These are phyloP conservation scores for Mormyrops boulengeri DNA, from an alignment of 2,797 vertebrate species.

Conservation along the genomic window DNA sequence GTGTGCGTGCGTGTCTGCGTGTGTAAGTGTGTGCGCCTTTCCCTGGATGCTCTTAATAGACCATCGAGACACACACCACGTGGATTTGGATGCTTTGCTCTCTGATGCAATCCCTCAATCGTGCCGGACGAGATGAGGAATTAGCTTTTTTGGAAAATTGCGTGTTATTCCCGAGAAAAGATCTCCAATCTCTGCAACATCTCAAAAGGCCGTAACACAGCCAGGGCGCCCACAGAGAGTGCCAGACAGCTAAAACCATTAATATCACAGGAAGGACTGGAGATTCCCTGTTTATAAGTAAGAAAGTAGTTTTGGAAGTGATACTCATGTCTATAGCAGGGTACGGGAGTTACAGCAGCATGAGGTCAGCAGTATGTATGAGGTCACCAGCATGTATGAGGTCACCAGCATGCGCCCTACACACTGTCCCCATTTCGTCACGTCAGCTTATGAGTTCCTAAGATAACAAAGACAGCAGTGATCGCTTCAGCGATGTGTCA, in stretches of 20 bases:
- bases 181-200: constrained; percentile 39
- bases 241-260: background rate
- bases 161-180: constrained; percentile 37
- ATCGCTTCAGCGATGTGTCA: background rate
- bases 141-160: constrained; percentile 31
- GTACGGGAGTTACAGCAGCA: background rate
- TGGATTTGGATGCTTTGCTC: constrained; percentile 12
- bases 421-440: background rate
- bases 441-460: background rate
- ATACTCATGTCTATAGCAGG: background rate
- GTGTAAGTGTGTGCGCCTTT: background rate
- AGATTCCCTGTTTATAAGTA: background rate
- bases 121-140: constrained; percentile 36
- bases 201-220: constrained; percentile 30
- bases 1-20: background rate
- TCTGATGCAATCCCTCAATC: constrained; percentile 25
- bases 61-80: constrained; percentile 9
- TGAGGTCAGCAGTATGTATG: background rate
- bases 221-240: background rate
- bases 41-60: background rate
- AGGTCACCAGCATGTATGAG: background rate
- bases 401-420: background rate
- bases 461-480: background rate
- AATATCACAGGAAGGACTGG: background rate
- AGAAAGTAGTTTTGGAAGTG: background rate